Percentiles rank a stretch among this genome's conserved stretches.
Evolutionary conservation across 2,797 vertebrate genomes (phyloP).

Genomic region (Malurus splendens): DNA sequence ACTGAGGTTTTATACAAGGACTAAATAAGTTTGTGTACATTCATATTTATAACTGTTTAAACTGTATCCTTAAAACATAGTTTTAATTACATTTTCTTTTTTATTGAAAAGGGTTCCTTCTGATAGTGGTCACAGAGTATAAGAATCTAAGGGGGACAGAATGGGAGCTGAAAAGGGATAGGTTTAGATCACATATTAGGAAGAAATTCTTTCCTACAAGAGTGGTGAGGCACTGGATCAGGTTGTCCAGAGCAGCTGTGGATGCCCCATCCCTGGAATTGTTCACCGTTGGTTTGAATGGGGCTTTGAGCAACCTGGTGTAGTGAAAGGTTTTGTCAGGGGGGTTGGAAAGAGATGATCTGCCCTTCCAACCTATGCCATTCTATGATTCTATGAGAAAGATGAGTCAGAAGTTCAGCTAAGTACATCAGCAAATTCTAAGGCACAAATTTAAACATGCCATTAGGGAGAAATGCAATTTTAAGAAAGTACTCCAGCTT

Average conservation of each 20-base stretch:
- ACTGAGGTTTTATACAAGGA: neutral
- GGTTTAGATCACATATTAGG: neutral
- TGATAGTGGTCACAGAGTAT: neutral
- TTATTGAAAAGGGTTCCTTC: neutral
- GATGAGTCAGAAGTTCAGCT: conserved; percentile 10
- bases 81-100: neutral
- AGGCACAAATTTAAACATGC: neutral
- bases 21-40: neutral
- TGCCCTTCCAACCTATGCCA: neutral
- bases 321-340: neutral
- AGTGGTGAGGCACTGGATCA: neutral
- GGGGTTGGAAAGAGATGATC: neutral
- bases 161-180: neutral
- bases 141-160: neutral
- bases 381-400: neutral
- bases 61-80: neutral
- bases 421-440: conserved; percentile 1
- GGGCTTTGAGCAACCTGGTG: neutral
- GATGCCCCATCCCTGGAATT: too few species aligned
- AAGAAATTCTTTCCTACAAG: neutral
- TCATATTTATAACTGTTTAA: neutral
- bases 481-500: neutral
- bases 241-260: neutral
- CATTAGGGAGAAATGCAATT: neutral
- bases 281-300: neutral